These are phyloP conservation scores for Struthio camelus DNA, from an alignment of 2,113 vertebrate species.

Conservation along the genomic window DNA sequence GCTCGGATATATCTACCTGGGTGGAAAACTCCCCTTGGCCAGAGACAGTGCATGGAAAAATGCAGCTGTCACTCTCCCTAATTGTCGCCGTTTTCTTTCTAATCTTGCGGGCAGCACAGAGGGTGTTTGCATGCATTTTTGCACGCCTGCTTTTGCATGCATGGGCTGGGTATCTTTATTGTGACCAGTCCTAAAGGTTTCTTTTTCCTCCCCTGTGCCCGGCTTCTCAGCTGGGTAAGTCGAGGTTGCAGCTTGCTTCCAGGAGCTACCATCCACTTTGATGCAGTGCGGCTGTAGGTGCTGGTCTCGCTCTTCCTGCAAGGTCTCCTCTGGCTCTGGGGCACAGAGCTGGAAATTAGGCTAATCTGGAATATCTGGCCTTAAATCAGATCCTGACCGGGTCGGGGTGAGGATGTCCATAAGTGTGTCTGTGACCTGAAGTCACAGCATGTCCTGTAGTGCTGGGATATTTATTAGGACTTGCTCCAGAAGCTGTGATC, in stretches of 20 bases:
- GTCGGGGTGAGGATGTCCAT: neutral
- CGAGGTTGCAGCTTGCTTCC: neutral
- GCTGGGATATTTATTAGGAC: neutral
- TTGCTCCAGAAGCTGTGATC: neutral
- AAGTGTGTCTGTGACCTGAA: neutral
- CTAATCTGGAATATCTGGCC: neutral
- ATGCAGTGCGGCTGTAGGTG: rapidly evolving
- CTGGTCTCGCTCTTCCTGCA: neutral
- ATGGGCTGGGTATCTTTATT: neutral
- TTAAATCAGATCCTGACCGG: rapidly evolving
- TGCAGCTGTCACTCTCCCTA: rapidly evolving
- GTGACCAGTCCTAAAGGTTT: neutral
- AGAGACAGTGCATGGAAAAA: neutral
- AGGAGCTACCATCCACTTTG: neutral
- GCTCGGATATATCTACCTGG: rapidly evolving
- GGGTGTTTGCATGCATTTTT: neutral
- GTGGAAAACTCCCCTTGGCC: rapidly evolving
- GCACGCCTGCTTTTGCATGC: neutral
- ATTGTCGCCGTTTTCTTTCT: neutral
- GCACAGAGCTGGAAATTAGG: neutral
- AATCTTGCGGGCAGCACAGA: neutral
- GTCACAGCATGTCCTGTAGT: rapidly evolving
- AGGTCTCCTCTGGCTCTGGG: neutral
- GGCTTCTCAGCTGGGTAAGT: rapidly evolving
- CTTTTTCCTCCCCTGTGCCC: neutral